Conservation (phyloP, 2,888 invertebrate genomes). For the Netelia virgata region DNA sequence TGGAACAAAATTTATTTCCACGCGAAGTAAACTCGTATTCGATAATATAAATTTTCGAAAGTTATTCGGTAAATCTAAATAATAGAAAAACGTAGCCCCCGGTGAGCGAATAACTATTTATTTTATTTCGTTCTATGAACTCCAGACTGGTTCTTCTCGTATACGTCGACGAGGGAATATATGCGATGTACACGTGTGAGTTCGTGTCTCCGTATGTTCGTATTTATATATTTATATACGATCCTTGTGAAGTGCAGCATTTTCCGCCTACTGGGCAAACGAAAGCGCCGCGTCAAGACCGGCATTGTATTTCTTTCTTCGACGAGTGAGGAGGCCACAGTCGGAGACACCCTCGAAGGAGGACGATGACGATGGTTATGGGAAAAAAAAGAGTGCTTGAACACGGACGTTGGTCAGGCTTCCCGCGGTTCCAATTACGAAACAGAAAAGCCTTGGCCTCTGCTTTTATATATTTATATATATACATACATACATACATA, state of each 20-base stretch:
- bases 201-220: not conserved
- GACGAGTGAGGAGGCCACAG: conserved; percentile 72
- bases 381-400: conserved; percentile 83
- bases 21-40: no score
- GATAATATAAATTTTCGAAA: no score
- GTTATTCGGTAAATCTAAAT: not conserved
- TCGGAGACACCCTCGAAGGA: conserved; percentile 80
- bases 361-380: conserved; percentile 76
- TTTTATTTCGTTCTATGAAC: not conserved
- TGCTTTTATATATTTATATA: not conserved
- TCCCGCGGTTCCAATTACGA: conserved; percentile 82
- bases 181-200: not conserved
- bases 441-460: conserved; percentile 73
- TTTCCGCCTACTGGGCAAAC: conserved; percentile 60
- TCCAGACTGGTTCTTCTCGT: not conserved
- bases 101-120: not conserved
- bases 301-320: conserved; percentile 75
- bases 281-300: conserved; percentile 63
- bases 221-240: conserved; percentile 4
- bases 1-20: no score
- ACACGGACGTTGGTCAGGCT: conserved; percentile 84
- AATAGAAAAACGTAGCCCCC: not conserved
- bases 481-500: no score
- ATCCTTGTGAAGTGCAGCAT: conserved; percentile 36
- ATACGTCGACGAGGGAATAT: no score